Evolutionary conservation across 1,140 invertebrate genomes (phyloP), one percentile per base, ranked within the genome.

Genomic region (Apis cerana): DNA sequence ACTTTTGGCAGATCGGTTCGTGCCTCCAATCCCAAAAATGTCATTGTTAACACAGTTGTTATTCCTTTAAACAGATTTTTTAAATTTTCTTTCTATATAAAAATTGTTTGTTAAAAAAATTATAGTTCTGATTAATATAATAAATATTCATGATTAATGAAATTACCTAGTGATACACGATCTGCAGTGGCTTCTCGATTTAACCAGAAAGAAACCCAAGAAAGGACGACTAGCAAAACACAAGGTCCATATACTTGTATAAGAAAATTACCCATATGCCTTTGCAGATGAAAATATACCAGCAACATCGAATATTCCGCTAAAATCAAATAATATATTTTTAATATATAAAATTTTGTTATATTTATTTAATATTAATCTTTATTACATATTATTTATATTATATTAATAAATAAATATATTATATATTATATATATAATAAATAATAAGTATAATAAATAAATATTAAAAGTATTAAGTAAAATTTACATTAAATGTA

Each of bases 151-250:
- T 0, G 4, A 43, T 43, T 5, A 10, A 0, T 1, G 17, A 48
- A 61, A 83, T 95, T 95, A 97, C 97, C 97, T 10, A 98, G 93
- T 0, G 97, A 97, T 0, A 98, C 97, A 85, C 98, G 94, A 93
- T 98, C 97, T 0, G 97, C 97, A 1, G 97, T 98, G 2, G 98
- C 98, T 93, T 98, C 97, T 72, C 97, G 93, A 92, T 98, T 98
- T 58, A 98, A 95, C 97, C 97, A 98, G 90, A 98, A 98, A 13
- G 97, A 97, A 0, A 98, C 97, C 97, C 97, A 98, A 1, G 97
- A 98, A 0, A 98, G 94, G 10, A 98, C 97, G 4, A 98, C 97
- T 10, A 98, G 95, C 64, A 98, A 95, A 65, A 97, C 96, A 88
- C 97, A 98, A 2, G 98, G 98, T 1, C 97, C 96, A 90, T 98